Evolutionary conservation across 2,888 invertebrate genomes (phyloP), one percentile per base, ranked within the genome.

Genomic region (Trilocha varians): DNA sequence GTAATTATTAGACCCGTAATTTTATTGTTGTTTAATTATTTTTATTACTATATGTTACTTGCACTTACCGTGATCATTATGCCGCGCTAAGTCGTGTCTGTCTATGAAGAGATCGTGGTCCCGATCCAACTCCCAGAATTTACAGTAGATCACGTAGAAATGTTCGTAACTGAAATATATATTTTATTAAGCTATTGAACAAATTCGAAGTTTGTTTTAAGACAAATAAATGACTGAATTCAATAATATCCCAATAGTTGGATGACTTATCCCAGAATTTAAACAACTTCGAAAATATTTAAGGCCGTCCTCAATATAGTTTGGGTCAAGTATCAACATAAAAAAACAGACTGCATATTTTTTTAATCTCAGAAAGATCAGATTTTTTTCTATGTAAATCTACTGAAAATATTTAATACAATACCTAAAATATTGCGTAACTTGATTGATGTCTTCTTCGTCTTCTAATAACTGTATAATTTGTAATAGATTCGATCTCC

Each of bases 101-200:
- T 95, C 96, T 60, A 99, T 98, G 66, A 94, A 94, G 57, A 99
- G 87, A 86, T 99, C 99, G 78, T 99, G 99, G 86, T 99, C 99
- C 50, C 95, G 91, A 79, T 99, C 99, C 70, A 99, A 84, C 83
- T 99, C 99, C 99, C 99, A 99, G 87, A 99, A 99, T 82, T 99
- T 99, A 88, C 99, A 99, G 80, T 99, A 99, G 75, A 99, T 98
- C 47, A 99, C 99, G 87, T 99, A 99, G 86, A 99, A 99, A 87
- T 99, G 99, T 79, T 99, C 99, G 78, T 99, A 99, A 71, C 98
- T 98, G 88, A 16, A 36, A 40, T 34, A 17, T 32, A 33, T 15
- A 14, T 14, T 11, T 33, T 15, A 3, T 33, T n/a, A 15, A 13
- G 9, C n/a, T 9, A 18, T 15, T 16, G 1, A 38, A 35, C 17